These are phyloP conservation scores for Sander lucioperca DNA, from an alignment of 2,113 vertebrate genomes.

Conservation along the genomic window DNA sequence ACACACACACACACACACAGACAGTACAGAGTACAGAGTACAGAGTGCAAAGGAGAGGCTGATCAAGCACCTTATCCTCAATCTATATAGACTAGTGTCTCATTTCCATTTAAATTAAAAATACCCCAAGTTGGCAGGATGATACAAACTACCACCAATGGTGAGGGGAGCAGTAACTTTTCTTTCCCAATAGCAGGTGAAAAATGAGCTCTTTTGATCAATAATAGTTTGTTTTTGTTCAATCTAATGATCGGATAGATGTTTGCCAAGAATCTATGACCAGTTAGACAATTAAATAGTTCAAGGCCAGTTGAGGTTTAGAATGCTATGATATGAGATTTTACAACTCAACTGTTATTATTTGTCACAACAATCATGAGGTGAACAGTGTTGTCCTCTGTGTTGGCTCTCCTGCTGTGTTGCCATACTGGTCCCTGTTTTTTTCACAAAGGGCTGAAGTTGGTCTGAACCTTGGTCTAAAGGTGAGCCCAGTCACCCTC, in stretches of 20 bases:
- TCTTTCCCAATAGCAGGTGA: slow-evolving; percentile 25
- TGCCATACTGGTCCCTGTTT: too few species aligned
- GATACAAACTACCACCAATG: slow-evolving; percentile 44
- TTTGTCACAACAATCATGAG: too few species aligned
- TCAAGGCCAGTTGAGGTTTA: too few species aligned
- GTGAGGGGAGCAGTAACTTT: slow-evolving; percentile 47
- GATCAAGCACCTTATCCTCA: slow-evolving; percentile 77
- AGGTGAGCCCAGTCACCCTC: too few species aligned
- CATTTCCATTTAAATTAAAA: slow-evolving; percentile 84
- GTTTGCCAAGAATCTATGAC: slow-evolving; percentile 40
- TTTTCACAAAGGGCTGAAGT: too few species aligned
- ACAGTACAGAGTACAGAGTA: not conserved
- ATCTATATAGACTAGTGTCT: slow-evolving; percentile 84
- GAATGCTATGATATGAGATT: too few species aligned
- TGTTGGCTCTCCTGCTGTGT: too few species aligned
- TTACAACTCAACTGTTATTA: too few species aligned
- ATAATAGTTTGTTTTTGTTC: slow-evolving; percentile 59
- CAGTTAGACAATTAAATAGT: too few species aligned
- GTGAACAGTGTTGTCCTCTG: too few species aligned
- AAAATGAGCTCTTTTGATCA: slow-evolving; percentile 55
- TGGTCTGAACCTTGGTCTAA: too few species aligned
- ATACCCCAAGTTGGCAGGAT: slow-evolving; percentile 49
- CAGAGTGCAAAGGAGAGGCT: slow-evolving; percentile 20
- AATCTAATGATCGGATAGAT: slow-evolving; percentile 33
- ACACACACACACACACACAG: too few species aligned